A percentile compares a stretch with the other conserved stretches of the same genome.
Evolutionary conservation across 2,888 invertebrate species (phyloP).

Genomic region (Pomacea canaliculata): DNA sequence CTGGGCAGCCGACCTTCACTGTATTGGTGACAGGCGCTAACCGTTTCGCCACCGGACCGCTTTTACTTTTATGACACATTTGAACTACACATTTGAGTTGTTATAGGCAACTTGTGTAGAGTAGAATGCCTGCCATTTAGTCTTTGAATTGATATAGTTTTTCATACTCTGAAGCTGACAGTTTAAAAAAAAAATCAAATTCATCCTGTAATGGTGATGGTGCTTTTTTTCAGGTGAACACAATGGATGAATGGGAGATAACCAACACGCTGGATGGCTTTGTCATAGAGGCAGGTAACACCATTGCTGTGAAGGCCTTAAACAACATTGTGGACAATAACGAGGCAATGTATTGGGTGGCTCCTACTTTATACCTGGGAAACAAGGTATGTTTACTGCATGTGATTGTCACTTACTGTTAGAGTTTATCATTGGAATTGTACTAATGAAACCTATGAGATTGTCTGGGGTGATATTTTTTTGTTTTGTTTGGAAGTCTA

Average conservation of each 20-base stretch:
- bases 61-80: too few species aligned
- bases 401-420: too few species aligned
- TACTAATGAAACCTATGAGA: background rate
- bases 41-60: too few species aligned
- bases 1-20: too few species aligned
- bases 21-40: too few species aligned
- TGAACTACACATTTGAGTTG: too few species aligned
- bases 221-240: conserved; percentile 71
- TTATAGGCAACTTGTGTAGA: too few species aligned
- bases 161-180: too few species aligned
- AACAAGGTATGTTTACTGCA: conserved; percentile 74
- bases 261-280: conserved; percentile 71
- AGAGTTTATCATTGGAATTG: background rate
- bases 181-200: too few species aligned
- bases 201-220: too few species aligned
- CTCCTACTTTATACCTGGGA: conserved; percentile 81
- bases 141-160: too few species aligned
- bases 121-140: too few species aligned
- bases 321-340: conserved; percentile 44
- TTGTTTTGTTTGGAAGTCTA: background rate
- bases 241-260: conserved; percentile 79
- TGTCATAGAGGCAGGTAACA: conserved; percentile 46
- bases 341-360: conserved; percentile 78
- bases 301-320: conserved; percentile 48
- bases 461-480: background rate